Conservation (phyloP, 2,888 invertebrate genomes). For the Prenolepis imparis region DNA sequence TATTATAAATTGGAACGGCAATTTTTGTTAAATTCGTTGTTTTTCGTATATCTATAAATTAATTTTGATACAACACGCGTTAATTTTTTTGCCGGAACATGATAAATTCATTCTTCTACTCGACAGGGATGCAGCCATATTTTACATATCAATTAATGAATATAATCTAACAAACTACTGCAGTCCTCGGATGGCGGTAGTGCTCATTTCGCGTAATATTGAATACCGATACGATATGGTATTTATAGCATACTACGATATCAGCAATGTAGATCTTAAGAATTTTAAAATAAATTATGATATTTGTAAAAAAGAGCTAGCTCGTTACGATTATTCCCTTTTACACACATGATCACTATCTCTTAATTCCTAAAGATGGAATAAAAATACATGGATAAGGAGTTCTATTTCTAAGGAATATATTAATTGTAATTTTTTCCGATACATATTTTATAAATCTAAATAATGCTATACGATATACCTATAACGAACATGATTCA, state of each 20-base stretch:
- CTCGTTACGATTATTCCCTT: not conserved
- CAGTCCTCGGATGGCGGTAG: slow-evolving; percentile 7
- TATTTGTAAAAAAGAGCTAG: slow-evolving; percentile 51
- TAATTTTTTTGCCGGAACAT: slow-evolving; percentile 1
- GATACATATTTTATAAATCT: slow-evolving; percentile 23
- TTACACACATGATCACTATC: not conserved
- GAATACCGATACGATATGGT: slow-evolving; percentile 40
- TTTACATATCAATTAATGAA: slow-evolving; percentile 58
- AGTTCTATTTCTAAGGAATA: slow-evolving; percentile 3
- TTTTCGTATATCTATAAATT: slow-evolving; percentile 8
- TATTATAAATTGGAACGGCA: not conserved
- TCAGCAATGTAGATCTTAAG: slow-evolving; percentile 39
- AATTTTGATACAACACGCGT: not conserved
- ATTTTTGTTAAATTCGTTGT: slow-evolving; percentile 8
- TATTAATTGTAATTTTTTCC: not conserved
- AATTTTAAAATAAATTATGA: slow-evolving; percentile 57
- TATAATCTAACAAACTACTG: slow-evolving; percentile 30
- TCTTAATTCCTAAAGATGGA: not conserved
- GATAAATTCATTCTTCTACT: slow-evolving; percentile 33
- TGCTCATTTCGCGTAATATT: slow-evolving; percentile 46
- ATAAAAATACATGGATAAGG: not conserved
- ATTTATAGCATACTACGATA: slow-evolving; percentile 45
- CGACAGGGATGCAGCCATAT: slow-evolving; percentile 62
- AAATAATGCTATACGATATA: not conserved
- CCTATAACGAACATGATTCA: not conserved